Base-by-base conservation (phyloP, 2,888 invertebrate species). In the Kuschelorhynchus macadamiae region DNA sequence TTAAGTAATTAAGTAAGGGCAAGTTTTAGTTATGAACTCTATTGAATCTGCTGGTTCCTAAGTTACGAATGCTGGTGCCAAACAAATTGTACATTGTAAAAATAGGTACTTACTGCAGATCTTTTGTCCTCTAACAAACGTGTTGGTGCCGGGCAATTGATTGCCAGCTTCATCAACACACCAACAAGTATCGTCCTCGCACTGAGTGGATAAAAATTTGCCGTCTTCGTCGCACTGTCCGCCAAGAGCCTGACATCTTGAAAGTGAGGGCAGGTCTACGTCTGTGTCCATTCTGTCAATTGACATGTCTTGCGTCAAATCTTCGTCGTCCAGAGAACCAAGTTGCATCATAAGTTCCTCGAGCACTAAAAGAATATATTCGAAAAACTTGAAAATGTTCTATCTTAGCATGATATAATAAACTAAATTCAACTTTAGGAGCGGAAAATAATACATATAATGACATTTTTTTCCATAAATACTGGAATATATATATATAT, bases 141-240 rank as follows among this genome's bases (percentile, higher is more conserved):
- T 87, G 68, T 87, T 87, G 0, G 89, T 87, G 11, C 87, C 85
- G 9, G 87, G 85, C 17, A 91, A 77, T 76, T 91, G 91, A 79
- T 91, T 91, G 21, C 92, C 92, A 0, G 93, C 93, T 66, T 93
- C 93, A 81, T 95, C 94, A 1, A 94, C 94, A 81, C 95, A 95
- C 94, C 94, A 94, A 80, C 94, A 94, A 21, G 88, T 87, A 55
- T 86, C 85, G n/a, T 84, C 82, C 17, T 89, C 88, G 78, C 94
- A 94, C 77, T 94, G 94, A 0, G 89, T 90, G 0, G 94, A 90
- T 1, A 89, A 84, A 81, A 94, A 94, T 72, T 89, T 87, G 0
- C 92, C 93, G 68, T 88, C 87, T 1, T 87, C 81, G 71, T 91
- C 87, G 74, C 93, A 93, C n/a, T 88, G 88, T 0, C 84, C 81